phyloP scores from a whole-genome alignment of 2,113 vertebrate species.

The Eulacestoma nigropectus region DNA sequence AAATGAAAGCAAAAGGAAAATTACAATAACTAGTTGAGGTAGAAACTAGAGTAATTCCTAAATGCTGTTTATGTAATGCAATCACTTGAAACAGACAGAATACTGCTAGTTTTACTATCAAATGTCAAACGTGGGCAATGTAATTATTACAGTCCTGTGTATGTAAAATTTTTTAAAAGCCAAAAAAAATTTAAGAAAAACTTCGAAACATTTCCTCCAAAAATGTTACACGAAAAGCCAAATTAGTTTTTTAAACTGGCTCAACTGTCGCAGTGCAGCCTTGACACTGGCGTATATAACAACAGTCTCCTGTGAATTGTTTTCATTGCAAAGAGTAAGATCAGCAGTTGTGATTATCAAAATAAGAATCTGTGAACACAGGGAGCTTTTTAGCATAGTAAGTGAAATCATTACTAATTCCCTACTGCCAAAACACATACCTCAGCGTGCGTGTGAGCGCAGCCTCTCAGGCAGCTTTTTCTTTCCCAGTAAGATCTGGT shows the following conservation, averaged over 20 bases:
- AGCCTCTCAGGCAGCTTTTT: background rate
- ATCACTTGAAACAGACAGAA: background rate
- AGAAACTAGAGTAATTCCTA: background rate
- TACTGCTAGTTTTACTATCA: background rate
- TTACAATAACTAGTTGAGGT: background rate
- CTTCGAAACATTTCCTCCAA: background rate
- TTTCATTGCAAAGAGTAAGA: background rate
- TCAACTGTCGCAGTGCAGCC: background rate
- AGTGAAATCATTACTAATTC: constrained; percentile 2
- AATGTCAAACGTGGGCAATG: background rate
- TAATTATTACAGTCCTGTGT: background rate
- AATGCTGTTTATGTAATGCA: background rate
- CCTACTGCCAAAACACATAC: background rate
- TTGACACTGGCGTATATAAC: background rate
- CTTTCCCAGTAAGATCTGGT: background rate
- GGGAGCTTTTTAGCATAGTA: background rate
- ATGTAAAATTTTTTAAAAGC: background rate
- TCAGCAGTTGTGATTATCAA: background rate
- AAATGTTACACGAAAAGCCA: background rate
- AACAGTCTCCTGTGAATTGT: background rate
- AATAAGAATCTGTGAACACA: background rate
- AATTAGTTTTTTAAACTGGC: background rate
- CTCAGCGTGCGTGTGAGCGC: rapidly evolving
- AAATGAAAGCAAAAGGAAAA: background rate
- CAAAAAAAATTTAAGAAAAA: background rate